Evolutionary conservation across 2,888 invertebrate genomes (phyloP), one percentile per base, ranked within the genome.

Genomic region (Clivina fossor): DNA sequence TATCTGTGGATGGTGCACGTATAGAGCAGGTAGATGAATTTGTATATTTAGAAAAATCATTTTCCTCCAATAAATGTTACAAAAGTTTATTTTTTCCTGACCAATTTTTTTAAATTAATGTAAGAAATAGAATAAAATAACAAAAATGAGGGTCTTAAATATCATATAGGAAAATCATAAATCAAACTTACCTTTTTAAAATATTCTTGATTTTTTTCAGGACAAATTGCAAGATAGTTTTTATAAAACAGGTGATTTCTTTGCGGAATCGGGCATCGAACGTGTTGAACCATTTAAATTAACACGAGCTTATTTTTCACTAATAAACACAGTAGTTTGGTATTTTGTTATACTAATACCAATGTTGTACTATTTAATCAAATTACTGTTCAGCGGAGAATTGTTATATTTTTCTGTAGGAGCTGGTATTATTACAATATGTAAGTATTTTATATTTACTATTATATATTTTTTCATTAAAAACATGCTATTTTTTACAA

Each of bases 221-320:
- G 89, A 89, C 69, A 81, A 81, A 71, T 77, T 88, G 78, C 79
- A 82, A 65, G 87, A 87, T 15, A 88, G 88, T 58, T 89, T 87
- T 68, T 62, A 80, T 13, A 78, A 83, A 66, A 86, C 86, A 2
- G 91, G 91, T 9, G 86, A 89, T 71, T 92, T 89, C 72, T 90
- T 90, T 71, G 74, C 80, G 46, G 83, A 84, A 37, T 89, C 89
- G 3, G 90, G 88, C 2, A 79, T 88, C 4, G 77, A 81, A 61
- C 79, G 82, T 65, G 75, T 83, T 16, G 80, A 82, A 40, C 74
- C 78, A 1, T 82, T 85, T 63, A 72, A 74, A 44, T 66, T 82
- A 18, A 71, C 79, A 5, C 81, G 83, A 26, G 79, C 90, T 43
- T 72, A 80, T 24, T 84, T 81, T 68, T 82, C 88, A 0, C 72